These are phyloP conservation scores for Sussaba pulchella DNA, from an alignment of 2,888 invertebrate genomes.

Conservation along the genomic window DNA sequence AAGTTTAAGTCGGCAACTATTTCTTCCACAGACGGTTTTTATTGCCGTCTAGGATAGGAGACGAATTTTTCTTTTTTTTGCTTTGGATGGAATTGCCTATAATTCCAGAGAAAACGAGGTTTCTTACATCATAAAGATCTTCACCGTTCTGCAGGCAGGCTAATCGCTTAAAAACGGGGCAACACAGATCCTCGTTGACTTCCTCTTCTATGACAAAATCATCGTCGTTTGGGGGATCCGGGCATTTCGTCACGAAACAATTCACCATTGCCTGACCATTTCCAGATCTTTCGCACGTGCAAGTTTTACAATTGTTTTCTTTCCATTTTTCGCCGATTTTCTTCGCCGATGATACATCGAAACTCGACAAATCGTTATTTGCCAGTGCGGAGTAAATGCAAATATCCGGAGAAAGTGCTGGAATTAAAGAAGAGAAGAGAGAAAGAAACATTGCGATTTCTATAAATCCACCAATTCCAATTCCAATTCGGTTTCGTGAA, in stretches of 20 bases:
- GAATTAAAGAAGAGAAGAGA: slow-evolving; percentile 59
- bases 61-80: neutral
- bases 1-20: too few species aligned
- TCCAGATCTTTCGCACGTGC: slow-evolving; percentile 85
- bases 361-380: slow-evolving; percentile 80
- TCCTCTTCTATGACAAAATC: slow-evolving; percentile 87
- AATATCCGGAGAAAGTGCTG: slow-evolving; percentile 88
- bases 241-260: slow-evolving; percentile 86
- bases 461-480: too few species aligned
- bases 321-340: slow-evolving; percentile 87
- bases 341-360: slow-evolving; percentile 59
- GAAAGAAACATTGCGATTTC: too few species aligned
- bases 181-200: slow-evolving; percentile 87
- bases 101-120: slow-evolving; percentile 13
- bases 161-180: slow-evolving; percentile 86
- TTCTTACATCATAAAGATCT: slow-evolving; percentile 75
- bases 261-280: slow-evolving; percentile 78
- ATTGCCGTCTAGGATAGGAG: too few species aligned
- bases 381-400: slow-evolving; percentile 88
- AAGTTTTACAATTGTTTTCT: slow-evolving; percentile 90
- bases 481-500: too few species aligned
- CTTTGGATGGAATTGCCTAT: neutral
- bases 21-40: too few species aligned
- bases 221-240: slow-evolving; percentile 81
- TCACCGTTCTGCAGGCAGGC: slow-evolving; percentile 87